Evolutionary conservation across 2,113 vertebrate genomes (phyloP), one percentile per base, ranked within the genome.

Genomic region (Pteropus alecto): DNA sequence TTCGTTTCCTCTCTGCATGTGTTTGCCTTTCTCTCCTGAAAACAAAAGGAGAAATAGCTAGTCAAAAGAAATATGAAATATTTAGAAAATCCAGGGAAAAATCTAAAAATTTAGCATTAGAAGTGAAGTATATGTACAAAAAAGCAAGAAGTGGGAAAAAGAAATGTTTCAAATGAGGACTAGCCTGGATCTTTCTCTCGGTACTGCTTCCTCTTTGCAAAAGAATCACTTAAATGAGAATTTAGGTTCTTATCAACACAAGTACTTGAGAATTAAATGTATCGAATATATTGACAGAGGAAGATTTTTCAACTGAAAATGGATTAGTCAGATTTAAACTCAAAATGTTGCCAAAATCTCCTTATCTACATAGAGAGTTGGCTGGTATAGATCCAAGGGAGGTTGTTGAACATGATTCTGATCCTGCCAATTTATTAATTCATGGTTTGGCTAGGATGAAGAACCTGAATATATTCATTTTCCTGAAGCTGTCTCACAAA

Each of bases 391-490:
- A 76, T 93, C 82, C 22, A 79, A 83, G 54, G 22, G 78, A 94
- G 65, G 58, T 90, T 95, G 81, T 79, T 88, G 81, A 97, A 88
- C 90, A 91, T 83, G 77, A 83, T 56, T 88, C 58, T 60, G 18
- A 63, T 74, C 70, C 77, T 97, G 93, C 77, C 91, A 97, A 56
- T 90, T 88, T 91, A 91, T 95, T 97, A 97, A 90, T 97, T 91
- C 48, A n/a, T 71, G 74, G 15, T 61, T 96, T 97, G 90, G 85
- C 89, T 46, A 58, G 46, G 33, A 93, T 60, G 65, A 16, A 65
- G 54, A 70, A 16, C 70, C 71, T 93, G 63, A 68, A 67, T 87
- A 41, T 58, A 77, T 68, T 92, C 43, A 48, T 92, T 71, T 46
- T 90, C 67, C 16, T 11, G 46, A 38, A 71, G 46, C 51, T 89